Percentiles rank a stretch among this genome's conserved stretches.
phyloP scores from a whole-genome alignment of 2,888 invertebrate species.

The Cephus pulcher region DNA sequence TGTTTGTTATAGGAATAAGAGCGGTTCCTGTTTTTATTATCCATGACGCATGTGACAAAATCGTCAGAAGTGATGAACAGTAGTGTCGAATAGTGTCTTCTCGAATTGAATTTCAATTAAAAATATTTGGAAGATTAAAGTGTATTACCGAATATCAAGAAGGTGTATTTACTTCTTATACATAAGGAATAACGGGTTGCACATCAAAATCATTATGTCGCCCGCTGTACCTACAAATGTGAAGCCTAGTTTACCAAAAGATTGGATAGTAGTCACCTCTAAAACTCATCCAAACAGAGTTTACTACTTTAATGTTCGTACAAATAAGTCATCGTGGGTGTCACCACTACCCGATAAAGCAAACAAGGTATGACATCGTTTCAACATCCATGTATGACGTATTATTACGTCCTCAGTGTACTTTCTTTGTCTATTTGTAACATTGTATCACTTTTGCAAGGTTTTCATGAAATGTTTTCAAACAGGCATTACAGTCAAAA shows the following conservation, averaged over 20 bases:
- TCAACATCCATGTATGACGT: background rate
- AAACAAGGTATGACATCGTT: constrained; percentile 6
- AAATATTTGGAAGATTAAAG: too few relatives aligned
- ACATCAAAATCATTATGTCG: too few relatives aligned
- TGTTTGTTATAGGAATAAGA: too few relatives aligned
- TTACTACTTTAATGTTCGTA: constrained; percentile 56
- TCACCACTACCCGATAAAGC: constrained; percentile 29
- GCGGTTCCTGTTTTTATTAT: too few relatives aligned
- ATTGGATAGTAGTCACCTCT: constrained; percentile 51
- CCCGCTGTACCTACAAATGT: constrained; percentile 22
- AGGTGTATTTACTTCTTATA: too few relatives aligned
- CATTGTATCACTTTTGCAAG: constrained; percentile 17
- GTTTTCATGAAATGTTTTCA: background rate
- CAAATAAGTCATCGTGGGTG: constrained; percentile 49
- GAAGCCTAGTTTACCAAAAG: constrained; percentile 40
- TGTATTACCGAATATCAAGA: too few relatives aligned
- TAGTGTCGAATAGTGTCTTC: too few relatives aligned
- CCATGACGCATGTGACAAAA: too few relatives aligned
- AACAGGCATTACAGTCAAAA: background rate
- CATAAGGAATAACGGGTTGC: too few relatives aligned
- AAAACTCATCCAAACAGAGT: constrained; percentile 48
- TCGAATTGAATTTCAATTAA: too few relatives aligned
- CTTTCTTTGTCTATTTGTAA: background rate
- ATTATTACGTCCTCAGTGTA: too few relatives aligned
- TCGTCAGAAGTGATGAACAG: too few relatives aligned